Base-by-base conservation (phyloP, 1,140 invertebrate genomes). In the Panagrolaimus sp. region DNA sequence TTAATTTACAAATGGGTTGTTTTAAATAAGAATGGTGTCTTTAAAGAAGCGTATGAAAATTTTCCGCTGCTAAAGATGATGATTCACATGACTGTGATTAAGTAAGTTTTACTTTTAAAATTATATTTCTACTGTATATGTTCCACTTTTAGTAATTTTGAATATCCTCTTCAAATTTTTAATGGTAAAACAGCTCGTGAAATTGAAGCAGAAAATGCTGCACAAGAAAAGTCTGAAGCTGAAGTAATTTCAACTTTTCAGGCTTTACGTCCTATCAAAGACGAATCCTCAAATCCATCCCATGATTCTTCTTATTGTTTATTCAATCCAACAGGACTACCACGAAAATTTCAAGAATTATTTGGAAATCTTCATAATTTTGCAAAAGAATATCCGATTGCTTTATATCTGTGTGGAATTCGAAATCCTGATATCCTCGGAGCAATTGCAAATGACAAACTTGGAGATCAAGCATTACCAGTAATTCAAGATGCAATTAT, bases 51-150 rank as follows among this genome's bases (percentile, higher is more conserved):
- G 4, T 58, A 58, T 58, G 52, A 58, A 21, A 1, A 12, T 12
- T 58, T n/a, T 26, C 52, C 52, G 12, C 28, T 58, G 52, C 21
- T 28, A 2, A 5, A 28, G 17, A 58, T 58, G 52, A 26, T 26
- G 21, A 26, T 58, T 12, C n/a, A 58, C 17, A 58, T 58, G 52
- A 58, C 52, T 24, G 21, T 58, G 15, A 58, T 58, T 10, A 28
- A 58, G 52, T 58, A 21, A 17, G 52, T 24, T 58, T 58, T 8
- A 15, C 2, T 28, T 17, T 55, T 55, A n/a, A 3, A 1, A 17
- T 28, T 12, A 15, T 5, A 12, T 58, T 7, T 21, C 17, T 26
- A 17, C 10, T 3, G 21, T 14, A 58, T n/a, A 21, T 8, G 14
- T 21, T 21, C 15, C 3, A n/a, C 17, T 58, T 58, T 7, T 28